Conservation (phyloP, 2,797 vertebrate species). For the Podarcis lilfordi region DNA sequence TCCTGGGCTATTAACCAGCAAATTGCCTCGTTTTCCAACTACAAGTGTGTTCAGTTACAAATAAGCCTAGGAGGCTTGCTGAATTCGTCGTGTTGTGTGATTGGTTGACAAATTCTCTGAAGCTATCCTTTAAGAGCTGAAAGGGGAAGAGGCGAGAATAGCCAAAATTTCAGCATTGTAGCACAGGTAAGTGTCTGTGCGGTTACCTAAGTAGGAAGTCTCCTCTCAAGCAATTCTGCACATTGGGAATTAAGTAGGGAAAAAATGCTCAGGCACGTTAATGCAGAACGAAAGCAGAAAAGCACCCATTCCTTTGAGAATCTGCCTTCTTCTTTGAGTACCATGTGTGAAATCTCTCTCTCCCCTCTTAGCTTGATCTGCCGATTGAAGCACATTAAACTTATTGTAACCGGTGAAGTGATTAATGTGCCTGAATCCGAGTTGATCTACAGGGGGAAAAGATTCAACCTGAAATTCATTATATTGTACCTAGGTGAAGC, state of each 20-base stretch:
- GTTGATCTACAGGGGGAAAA: constrained; percentile 1
- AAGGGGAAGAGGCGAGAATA: neutral
- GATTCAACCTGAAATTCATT: constrained; percentile 15
- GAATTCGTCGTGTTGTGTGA: neutral
- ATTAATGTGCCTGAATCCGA: constrained; percentile 29
- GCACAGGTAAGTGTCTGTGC: neutral
- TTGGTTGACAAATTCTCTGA: neutral
- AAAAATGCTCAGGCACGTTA: neutral
- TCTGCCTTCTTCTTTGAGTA: neutral
- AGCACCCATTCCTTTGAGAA: neutral
- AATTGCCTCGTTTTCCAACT: neutral
- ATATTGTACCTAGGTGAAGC: neutral
- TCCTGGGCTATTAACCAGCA: neutral
- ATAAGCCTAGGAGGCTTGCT: neutral
- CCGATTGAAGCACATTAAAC: constrained; percentile 13
- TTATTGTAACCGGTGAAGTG: constrained; percentile 4
- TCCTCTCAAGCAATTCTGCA: neutral
- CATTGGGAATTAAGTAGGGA: neutral
- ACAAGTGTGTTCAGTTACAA: neutral
- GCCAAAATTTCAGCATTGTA: neutral
- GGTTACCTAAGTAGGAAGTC: neutral
- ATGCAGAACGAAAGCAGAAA: neutral
- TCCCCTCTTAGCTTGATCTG: constrained; percentile 12
- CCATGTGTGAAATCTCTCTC: neutral
- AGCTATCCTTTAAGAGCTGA: neutral